Conservation (phyloP, 2,888 invertebrate genomes). For the Girardia tigrina region DNA sequence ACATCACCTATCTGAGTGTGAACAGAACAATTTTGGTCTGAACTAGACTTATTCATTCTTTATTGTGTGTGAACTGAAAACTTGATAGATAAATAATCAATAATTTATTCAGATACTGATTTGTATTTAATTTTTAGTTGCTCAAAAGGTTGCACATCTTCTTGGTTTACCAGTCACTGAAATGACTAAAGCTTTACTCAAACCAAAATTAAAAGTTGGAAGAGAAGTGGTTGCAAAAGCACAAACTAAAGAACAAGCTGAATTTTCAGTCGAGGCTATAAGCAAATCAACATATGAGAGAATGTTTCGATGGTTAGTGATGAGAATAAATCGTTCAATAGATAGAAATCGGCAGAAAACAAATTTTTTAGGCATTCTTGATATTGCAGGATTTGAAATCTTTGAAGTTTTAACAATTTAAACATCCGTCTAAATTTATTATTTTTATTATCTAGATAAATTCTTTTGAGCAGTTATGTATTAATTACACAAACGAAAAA, state of each 20-base stretch:
- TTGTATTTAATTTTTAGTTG: constrained; percentile 56
- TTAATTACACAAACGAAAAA: constrained; percentile 81
- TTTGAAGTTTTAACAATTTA: constrained; percentile 63
- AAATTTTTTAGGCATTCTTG: constrained; percentile 95
- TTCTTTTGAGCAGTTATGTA: constrained; percentile 95
- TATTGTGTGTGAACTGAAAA: background rate
- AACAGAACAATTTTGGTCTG: background rate
- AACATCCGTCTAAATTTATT: background rate
- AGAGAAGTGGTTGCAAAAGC: constrained; percentile 97
- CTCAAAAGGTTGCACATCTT: constrained; percentile 93
- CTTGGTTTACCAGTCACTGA: constrained; percentile 80
- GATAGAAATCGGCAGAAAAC: constrained; percentile 87
- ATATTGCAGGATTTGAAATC: constrained; percentile 98
- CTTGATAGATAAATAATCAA: background rate
- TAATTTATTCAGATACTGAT: background rate
- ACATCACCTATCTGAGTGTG: background rate
- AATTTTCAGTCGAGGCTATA: constrained; percentile 96
- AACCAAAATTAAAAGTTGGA: constrained; percentile 81
- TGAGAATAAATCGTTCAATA: constrained; percentile 83
- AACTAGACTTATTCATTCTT: constrained; percentile 17
- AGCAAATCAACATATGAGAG: constrained; percentile 96
- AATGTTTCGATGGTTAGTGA: constrained; percentile 96
- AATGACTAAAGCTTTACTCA: constrained; percentile 90
- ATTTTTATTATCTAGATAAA: constrained; percentile 58
- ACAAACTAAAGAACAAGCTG: constrained; percentile 94